Percentiles rank a stretch among this genome's conserved stretches.
Conservation (phyloP, 2,797 vertebrate genomes). For the Eospalax fontanierii region DNA sequence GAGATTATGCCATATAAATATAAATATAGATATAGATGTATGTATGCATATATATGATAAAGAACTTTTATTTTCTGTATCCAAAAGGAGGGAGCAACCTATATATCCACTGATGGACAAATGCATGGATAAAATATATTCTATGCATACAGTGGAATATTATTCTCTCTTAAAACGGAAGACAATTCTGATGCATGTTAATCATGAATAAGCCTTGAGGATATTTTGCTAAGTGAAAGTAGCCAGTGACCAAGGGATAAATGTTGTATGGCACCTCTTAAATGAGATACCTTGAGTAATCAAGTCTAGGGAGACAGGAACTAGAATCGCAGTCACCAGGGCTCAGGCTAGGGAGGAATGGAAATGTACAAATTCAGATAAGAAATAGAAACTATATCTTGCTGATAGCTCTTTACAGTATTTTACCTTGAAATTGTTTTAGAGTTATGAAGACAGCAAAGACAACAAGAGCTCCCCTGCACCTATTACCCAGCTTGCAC, state of each 20-base stretch:
- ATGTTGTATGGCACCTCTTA: background rate
- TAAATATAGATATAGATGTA: background rate
- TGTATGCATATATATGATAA: background rate
- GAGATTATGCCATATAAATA: no score
- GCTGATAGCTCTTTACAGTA: background rate
- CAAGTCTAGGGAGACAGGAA: background rate
- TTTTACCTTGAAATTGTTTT: background rate
- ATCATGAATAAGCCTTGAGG: background rate
- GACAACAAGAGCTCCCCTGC: background rate
- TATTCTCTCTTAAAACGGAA: background rate
- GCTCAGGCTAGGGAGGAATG: background rate
- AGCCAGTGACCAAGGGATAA: background rate
- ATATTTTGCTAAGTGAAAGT: background rate
- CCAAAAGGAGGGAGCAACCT: background rate
- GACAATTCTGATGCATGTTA: background rate
- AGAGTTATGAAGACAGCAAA: conserved; percentile 39
- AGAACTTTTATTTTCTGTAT: background rate
- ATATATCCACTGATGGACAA: background rate
- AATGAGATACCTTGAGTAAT: background rate
- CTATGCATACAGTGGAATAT: background rate
- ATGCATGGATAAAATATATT: background rate
- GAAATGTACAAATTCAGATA: background rate
- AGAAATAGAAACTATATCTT: background rate
- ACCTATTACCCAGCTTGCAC: background rate
- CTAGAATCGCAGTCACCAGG: background rate